A percentile compares a stretch with the other conserved stretches of the same genome.
phyloP scores from a whole-genome alignment of 2,797 vertebrate genomes.

The Mastacembelus armatus region DNA sequence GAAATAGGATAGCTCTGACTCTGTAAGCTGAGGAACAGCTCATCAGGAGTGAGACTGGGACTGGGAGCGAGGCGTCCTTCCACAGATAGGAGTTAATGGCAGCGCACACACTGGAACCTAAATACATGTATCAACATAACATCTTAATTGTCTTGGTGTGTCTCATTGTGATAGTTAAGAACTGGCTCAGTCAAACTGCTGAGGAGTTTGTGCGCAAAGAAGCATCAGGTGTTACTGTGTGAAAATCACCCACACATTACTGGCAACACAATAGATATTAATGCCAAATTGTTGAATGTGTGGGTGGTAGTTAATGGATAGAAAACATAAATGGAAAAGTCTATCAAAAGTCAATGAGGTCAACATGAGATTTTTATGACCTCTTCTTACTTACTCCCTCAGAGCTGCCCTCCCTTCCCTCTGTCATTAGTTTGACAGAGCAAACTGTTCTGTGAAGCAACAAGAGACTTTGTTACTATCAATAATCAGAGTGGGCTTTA shows the following conservation, averaged over 20 bases:
- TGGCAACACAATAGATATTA: slow-evolving; percentile 33
- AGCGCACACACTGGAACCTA: slow-evolving; percentile 52
- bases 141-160: slow-evolving; percentile 21
- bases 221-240: slow-evolving; percentile 71
- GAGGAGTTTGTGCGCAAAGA: slow-evolving; percentile 30
- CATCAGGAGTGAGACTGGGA: slow-evolving; percentile 38
- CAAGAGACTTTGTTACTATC: slow-evolving; percentile 2
- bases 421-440: slow-evolving; percentile 5
- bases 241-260: slow-evolving; percentile 55
- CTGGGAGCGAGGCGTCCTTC: slow-evolving; percentile 42
- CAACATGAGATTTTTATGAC: slow-evolving; percentile 15
- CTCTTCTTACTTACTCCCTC: slow-evolving; percentile 20
- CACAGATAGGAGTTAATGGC: slow-evolving; percentile 51
- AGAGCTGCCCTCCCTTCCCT: neutral
- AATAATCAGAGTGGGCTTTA: neutral
- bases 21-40: slow-evolving; percentile 40
- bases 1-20: slow-evolving; percentile 37
- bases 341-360: slow-evolving; percentile 36
- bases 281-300: slow-evolving; percentile 52
- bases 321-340: slow-evolving; percentile 54
- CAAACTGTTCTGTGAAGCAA: slow-evolving; percentile 5
- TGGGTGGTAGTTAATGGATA: slow-evolving; percentile 55
- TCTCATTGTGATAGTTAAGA: slow-evolving; percentile 13
- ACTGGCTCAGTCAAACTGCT: slow-evolving; percentile 17
- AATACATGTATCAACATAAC: slow-evolving; percentile 41